These are phyloP conservation scores for Cyphomyrmex costatus DNA, from an alignment of 1,140 invertebrate genomes.

Conservation along the genomic window DNA sequence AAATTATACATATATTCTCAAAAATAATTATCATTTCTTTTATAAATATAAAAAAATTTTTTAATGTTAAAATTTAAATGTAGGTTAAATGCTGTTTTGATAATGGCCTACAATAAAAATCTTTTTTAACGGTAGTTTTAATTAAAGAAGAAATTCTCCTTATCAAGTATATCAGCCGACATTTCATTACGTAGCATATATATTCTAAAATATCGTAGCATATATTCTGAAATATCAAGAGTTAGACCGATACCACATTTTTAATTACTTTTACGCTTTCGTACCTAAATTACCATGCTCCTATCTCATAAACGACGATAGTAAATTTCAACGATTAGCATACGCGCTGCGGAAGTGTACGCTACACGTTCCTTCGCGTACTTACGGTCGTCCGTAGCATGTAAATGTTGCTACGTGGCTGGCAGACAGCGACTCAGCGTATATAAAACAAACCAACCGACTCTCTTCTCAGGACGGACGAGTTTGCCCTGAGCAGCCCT, in stretches of 20 bases:
- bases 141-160: constrained; percentile 16
- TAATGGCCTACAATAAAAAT: constrained; percentile 4
- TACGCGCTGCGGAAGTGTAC: constrained; percentile 54
- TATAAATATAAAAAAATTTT: neutral
- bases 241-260: constrained; percentile 38
- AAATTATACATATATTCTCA: constrained; percentile 7
- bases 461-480: constrained; percentile 80
- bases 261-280: constrained; percentile 53
- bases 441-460: constrained; percentile 85
- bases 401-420: constrained; percentile 85
- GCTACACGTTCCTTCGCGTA: constrained; percentile 76
- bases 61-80: neutral
- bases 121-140: constrained; percentile 16
- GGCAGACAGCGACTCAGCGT: constrained; percentile 84
- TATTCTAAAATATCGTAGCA: constrained; percentile 7
- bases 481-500: constrained; percentile 82
- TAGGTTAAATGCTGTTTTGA: neutral
- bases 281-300: constrained; percentile 42
- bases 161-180: neutral
- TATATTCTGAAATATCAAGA: constrained; percentile 25
- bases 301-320: constrained; percentile 61
- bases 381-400: constrained; percentile 78
- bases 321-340: constrained; percentile 69
- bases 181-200: constrained; percentile 6
- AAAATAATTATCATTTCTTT: constrained; percentile 4